Base-by-base conservation (phyloP, 2,888 invertebrate genomes). In the Euspilapteryx auroguttella region DNA sequence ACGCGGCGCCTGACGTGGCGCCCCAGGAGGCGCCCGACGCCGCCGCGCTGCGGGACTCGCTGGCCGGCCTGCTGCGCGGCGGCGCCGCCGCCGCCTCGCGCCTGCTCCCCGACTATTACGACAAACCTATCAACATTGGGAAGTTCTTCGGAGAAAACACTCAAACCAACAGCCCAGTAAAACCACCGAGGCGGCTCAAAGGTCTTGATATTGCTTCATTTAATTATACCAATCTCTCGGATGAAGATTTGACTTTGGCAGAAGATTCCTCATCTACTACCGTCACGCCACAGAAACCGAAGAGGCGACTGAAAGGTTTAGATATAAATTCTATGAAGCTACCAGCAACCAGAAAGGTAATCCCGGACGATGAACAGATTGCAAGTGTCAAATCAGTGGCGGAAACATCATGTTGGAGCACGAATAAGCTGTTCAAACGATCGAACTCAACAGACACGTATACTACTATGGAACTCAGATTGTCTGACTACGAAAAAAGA, bases 1-100 rank as follows among this genome's bases (percentile, higher is more conserved):
- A 66, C 0, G 66, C 68, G 20, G 47, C 66, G 0, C 61, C 68
- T 0, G n/a, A n/a, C n/a, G n/a, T n/a, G n/a, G n/a, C n/a, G n/a
- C n/a, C n/a, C n/a, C n/a, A n/a, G n/a, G 62, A 68, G 34, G 65
- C 65, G 0, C 36, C 35, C 13, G 34, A 55, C 8, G 34, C 66
- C 1, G 45, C 58, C 4, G 63, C 71, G 0, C 34, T 71, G 14
- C 49, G 55, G 0, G 54, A 57, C 20, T 41, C 69, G 1, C 47
- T 71, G 0, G 55, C 59, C 37, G 69, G 66, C 1, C 41, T 43
- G 6, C 58, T 4, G 63, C 71, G 0, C 34, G 69, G 14, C 49
- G 55, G 0, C 54, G 57, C 20, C 41, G 69, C 1, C 46, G 69
- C 0, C 56, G 59, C 37, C 68, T 66, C 1, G 40, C 43, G 6